phyloP scores from a whole-genome alignment of 2,888 invertebrate genomes.

The Hirtodrosophila histrioides region DNA sequence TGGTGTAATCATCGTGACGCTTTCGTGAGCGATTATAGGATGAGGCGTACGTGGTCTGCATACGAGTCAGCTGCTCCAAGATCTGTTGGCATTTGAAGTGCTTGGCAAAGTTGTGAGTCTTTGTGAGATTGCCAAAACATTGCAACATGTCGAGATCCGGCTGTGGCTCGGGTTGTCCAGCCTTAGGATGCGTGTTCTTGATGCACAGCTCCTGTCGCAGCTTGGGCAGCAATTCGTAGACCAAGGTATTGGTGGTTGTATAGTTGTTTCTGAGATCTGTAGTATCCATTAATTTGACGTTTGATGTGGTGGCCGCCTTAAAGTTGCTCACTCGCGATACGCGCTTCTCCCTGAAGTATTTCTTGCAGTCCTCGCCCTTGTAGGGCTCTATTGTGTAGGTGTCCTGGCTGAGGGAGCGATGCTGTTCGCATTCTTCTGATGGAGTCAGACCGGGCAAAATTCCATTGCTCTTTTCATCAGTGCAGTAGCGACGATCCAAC shows the following conservation, averaged over 20 bases:
- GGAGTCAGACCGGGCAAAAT: slow-evolving; percentile 48
- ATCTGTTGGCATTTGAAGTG: slow-evolving; percentile 1
- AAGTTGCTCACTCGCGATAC: slow-evolving; percentile 36
- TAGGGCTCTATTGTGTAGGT: slow-evolving; percentile 26
- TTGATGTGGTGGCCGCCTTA: slow-evolving; percentile 14
- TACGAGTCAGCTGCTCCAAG: not conserved
- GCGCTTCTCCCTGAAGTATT: slow-evolving; percentile 27
- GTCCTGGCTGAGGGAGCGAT: slow-evolving; percentile 45
- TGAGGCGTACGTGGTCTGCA: slow-evolving; percentile 41
- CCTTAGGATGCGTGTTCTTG: fast-evolving
- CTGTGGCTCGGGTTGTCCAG: not conserved
- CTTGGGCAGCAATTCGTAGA: slow-evolving; percentile 48
- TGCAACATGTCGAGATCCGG: slow-evolving; percentile 38
- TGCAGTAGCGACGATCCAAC: slow-evolving; percentile 53
- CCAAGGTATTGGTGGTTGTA: slow-evolving; percentile 56
- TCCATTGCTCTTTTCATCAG: slow-evolving; percentile 42
- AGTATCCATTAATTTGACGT: slow-evolving; percentile 20
- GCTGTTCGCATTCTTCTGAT: slow-evolving; percentile 34
- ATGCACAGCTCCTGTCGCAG: not conserved
- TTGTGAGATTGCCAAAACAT: slow-evolving; percentile 55
- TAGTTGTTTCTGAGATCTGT: slow-evolving; percentile 29
- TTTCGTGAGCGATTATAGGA: slow-evolving; percentile 8
- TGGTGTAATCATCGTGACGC: too few species aligned
- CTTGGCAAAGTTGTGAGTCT: slow-evolving; percentile 17
- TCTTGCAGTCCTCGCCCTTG: not conserved